These are phyloP conservation scores for Tiphia femorata DNA, from an alignment of 2,888 invertebrate species.

Conservation along the genomic window DNA sequence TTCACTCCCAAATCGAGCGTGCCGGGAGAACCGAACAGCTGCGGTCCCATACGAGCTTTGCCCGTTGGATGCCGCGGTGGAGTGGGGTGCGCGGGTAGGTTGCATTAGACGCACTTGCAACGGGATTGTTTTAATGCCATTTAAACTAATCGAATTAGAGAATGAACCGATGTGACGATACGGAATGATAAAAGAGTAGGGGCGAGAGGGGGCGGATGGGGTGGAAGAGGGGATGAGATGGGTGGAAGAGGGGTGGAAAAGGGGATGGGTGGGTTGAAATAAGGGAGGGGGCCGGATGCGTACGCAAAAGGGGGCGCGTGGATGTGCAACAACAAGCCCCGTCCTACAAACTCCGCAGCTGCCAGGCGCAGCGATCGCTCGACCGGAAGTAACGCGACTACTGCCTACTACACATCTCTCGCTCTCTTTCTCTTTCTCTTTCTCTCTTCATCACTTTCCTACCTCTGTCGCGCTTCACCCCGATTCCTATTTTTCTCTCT, in stretches of 20 bases:
- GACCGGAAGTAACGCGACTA: conserved; percentile 69
- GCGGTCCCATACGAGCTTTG: no score
- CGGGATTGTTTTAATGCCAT: conserved; percentile 75
- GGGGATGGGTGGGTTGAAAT: conserved; percentile 27
- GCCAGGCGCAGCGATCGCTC: conserved; percentile 68
- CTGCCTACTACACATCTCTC: conserved; percentile 66
- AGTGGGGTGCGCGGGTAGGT: conserved; percentile 16
- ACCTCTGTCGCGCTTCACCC: conserved; percentile 30
- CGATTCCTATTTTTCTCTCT: conserved; percentile 4
- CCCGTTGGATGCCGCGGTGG: conserved; percentile 22
- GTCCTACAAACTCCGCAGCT: conserved; percentile 66
- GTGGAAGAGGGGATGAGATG: conserved; percentile 17
- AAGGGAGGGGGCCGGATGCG: conserved; percentile 41
- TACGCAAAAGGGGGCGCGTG: conserved; percentile 60
- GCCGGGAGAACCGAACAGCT: no score
- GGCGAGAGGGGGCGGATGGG: conserved; percentile 16
- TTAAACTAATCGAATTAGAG: conserved; percentile 74
- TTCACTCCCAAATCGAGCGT: no score
- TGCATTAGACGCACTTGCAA: conserved; percentile 65
- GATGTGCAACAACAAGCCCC: conserved; percentile 57
- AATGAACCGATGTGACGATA: conserved; percentile 65
- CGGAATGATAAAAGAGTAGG: conserved; percentile 54
- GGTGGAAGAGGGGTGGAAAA: conserved; percentile 19
- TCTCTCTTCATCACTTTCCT: conserved; percentile 25
- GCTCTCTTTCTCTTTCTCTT: conserved; percentile 35